These are phyloP conservation scores for Plectrocnemia conspersa DNA, from an alignment of 1,140 invertebrate genomes.

Conservation along the genomic window DNA sequence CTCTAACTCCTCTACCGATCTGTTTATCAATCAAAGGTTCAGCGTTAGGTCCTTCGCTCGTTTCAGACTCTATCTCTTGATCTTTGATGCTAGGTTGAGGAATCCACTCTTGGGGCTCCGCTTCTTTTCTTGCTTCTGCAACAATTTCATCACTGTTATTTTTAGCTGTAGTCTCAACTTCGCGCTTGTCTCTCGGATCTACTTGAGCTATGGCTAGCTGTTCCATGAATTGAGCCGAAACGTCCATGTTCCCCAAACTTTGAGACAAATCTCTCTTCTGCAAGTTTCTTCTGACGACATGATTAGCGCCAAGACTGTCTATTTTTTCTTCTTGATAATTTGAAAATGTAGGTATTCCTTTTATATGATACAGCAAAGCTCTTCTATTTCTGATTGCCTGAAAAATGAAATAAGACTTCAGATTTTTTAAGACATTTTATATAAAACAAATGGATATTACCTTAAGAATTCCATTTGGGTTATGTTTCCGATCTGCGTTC, in stretches of 20 bases:
- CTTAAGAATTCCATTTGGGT: conserved; percentile 11
- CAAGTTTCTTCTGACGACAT: not conserved
- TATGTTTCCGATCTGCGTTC: not conserved
- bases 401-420: no score
- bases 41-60: conserved; percentile 45
- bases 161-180: conserved; percentile 45
- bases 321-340: not conserved
- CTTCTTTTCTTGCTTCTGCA: conserved; percentile 35
- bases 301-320: no score
- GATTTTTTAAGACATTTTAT: not conserved
- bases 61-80: conserved; percentile 38
- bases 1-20: conserved; percentile 45
- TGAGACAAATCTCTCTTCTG: conserved; percentile 17
- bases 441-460: not conserved
- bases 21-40: conserved; percentile 47
- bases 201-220: conserved; percentile 17
- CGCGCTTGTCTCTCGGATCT: conserved; percentile 35
- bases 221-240: conserved; percentile 24
- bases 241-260: conserved; percentile 14
- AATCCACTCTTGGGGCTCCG: conserved; percentile 41
- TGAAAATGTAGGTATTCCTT: conserved; percentile 4
- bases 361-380: conserved; percentile 15
- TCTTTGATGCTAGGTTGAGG: conserved; percentile 41
- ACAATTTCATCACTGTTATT: conserved; percentile 40
- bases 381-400: conserved; percentile 24